Percentiles rank a stretch among this genome's conserved stretches.
Conservation (phyloP, 1,140 invertebrate species). For the Parapsyche elsis region DNA sequence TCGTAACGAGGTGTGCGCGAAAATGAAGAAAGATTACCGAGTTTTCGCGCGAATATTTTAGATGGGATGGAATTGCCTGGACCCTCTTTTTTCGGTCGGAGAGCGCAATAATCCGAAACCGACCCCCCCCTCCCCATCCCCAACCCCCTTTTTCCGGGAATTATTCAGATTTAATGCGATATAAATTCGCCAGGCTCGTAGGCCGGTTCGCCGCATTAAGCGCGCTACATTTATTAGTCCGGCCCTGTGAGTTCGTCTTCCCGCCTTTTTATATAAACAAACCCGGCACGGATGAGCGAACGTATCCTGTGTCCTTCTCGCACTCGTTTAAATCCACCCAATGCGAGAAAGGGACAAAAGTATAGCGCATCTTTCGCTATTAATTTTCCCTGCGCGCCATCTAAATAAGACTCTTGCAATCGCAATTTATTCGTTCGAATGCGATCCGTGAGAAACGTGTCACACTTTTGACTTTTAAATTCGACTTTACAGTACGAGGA, state of each 20-base stretch:
- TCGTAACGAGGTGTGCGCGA: neutral
- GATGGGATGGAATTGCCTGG: neutral
- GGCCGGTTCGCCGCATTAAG: neutral
- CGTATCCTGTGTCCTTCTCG: too few relatives aligned
- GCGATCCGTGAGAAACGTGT: neutral
- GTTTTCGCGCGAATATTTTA: neutral
- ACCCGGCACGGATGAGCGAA: too few relatives aligned
- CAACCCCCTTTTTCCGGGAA: neutral
- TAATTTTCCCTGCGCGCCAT: too few relatives aligned
- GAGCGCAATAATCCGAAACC: neutral
- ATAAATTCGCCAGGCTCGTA: neutral
- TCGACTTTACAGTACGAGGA: neutral
- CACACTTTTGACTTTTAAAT: neutral
- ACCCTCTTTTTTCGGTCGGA: neutral
- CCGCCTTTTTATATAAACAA: too few relatives aligned
- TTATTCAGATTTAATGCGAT: slow-evolving; percentile 22
- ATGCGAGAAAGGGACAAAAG: too few relatives aligned
- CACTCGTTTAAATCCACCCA: too few relatives aligned
- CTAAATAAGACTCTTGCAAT: too few relatives aligned
- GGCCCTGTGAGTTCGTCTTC: too few relatives aligned
- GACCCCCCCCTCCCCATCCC: neutral
- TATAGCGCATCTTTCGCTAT: too few relatives aligned
- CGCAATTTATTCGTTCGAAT: slow-evolving; percentile 2
- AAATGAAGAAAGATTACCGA: slow-evolving; percentile 13
- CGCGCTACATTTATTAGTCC: neutral